Evolutionary conservation across 2,888 invertebrate genomes (phyloP).

Genomic region (Rugalucina vietnamica): DNA sequence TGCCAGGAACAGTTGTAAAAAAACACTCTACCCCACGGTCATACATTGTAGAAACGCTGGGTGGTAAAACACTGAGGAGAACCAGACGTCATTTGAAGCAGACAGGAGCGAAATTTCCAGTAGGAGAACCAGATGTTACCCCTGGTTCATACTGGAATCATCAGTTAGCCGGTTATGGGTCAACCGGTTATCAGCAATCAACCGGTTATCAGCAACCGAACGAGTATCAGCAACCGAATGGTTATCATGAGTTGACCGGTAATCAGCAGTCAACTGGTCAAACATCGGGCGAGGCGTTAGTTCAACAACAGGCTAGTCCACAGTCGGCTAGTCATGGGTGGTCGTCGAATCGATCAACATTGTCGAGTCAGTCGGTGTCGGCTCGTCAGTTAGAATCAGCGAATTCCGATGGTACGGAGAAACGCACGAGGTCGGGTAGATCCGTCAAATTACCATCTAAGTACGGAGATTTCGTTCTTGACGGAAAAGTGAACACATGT

Average conservation of each 20-base stretch:
- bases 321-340: no score
- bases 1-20: constrained; percentile 13
- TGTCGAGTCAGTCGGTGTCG: no score
- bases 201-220: background rate
- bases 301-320: no score
- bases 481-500: no score
- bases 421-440: no score
- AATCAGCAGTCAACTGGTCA: background rate
- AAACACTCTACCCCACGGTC: constrained; percentile 25
- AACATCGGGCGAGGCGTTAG: no score
- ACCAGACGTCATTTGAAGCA: constrained; percentile 24
- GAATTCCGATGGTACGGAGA: no score
- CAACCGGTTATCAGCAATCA: background rate
- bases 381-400: no score
- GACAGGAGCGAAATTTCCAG: background rate
- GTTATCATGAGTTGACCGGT: background rate
- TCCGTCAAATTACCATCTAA: no score
- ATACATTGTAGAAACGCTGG: constrained; percentile 24
- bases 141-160: background rate
- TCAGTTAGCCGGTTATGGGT: background rate
- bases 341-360: no score
- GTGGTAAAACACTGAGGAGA: constrained; percentile 28
- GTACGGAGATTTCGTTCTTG: no score
- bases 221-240: background rate
- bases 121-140: background rate